Conservation (phyloP, 2,888 invertebrate species). For the Eristalis pertinax region DNA sequence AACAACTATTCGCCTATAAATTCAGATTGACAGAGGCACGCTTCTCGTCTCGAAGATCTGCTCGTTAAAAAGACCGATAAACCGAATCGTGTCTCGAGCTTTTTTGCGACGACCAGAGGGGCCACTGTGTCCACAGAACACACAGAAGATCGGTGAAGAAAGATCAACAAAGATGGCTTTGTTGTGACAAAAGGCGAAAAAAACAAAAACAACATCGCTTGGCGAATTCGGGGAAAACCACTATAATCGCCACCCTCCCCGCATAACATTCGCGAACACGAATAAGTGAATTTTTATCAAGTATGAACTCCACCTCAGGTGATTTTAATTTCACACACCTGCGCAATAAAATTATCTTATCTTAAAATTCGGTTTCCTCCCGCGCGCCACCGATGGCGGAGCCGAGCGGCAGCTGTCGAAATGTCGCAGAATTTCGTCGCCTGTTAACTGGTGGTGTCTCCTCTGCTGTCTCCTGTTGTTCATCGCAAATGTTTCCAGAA, state of each 20-base stretch:
- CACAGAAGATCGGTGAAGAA: background rate
- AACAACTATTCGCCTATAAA: background rate
- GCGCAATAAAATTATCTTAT: conserved; percentile 59
- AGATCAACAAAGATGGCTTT: background rate
- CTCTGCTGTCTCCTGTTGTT: conserved; percentile 1
- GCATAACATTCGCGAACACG: background rate
- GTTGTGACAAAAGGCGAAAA: background rate
- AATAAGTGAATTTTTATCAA: conserved; percentile 9
- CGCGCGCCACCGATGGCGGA: background rate
- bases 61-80: conserved; percentile 31
- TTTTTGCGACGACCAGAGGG: too few species aligned
- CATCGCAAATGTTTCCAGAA: conserved; percentile 18
- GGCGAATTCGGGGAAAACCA: background rate
- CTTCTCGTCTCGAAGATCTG: conserved; percentile 1
- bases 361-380: conserved; percentile 27
- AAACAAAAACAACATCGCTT: background rate
- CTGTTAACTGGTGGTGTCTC: background rate
- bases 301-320: conserved; percentile 7
- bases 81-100: conserved; percentile 7
- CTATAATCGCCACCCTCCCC: background rate
- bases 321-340: conserved; percentile 49
- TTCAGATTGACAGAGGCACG: background rate
- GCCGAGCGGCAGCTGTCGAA: background rate
- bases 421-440: conserved; percentile 14
- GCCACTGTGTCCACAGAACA: background rate